These are phyloP conservation scores for Creontiades dilutus DNA, from an alignment of 2,888 invertebrate genomes.

Conservation along the genomic window DNA sequence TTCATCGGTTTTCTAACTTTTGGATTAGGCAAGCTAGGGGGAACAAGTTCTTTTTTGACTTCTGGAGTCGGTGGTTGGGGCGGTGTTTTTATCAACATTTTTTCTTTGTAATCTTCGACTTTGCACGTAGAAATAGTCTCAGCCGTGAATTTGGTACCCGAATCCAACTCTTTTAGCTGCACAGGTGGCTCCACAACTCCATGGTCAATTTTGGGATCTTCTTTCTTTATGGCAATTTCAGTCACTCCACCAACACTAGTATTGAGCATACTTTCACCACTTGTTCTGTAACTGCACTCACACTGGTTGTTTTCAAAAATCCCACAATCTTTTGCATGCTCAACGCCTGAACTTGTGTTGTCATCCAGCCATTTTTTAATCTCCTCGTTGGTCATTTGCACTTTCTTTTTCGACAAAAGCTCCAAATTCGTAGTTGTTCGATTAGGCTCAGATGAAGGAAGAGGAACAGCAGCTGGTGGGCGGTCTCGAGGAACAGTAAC, in stretches of 20 bases:
- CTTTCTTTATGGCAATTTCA: slow-evolving; percentile 65
- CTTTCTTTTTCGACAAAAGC: slow-evolving; percentile 75
- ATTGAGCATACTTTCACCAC: slow-evolving; percentile 71
- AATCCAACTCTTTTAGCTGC: slow-evolving; percentile 74
- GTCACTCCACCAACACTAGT: slow-evolving; percentile 59
- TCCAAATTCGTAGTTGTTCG: slow-evolving; percentile 40
- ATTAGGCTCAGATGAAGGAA: background rate
- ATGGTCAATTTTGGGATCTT: slow-evolving; percentile 72
- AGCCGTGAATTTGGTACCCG: slow-evolving; percentile 72
- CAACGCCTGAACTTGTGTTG: slow-evolving; percentile 74
- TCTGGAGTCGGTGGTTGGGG: slow-evolving; percentile 3
- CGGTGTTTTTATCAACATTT: slow-evolving; percentile 67
- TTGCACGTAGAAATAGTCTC: slow-evolving; percentile 75
- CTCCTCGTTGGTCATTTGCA: slow-evolving; percentile 75
- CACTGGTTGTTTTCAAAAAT: slow-evolving; percentile 75
- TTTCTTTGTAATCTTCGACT: slow-evolving; percentile 75
- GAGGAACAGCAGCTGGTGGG: background rate
- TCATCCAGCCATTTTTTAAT: slow-evolving; percentile 76
- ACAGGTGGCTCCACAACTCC: slow-evolving; percentile 74
- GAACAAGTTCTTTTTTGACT: slow-evolving; percentile 71
- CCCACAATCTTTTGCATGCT: slow-evolving; percentile 75
- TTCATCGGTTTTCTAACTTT: slow-evolving; percentile 62
- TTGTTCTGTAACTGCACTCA: slow-evolving; percentile 74
- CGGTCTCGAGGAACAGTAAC: background rate
- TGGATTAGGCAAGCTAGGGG: slow-evolving; percentile 49